These are phyloP conservation scores for Oophaga pumilio DNA, from an alignment of 2,113 vertebrate genomes.

Conservation along the genomic window DNA sequence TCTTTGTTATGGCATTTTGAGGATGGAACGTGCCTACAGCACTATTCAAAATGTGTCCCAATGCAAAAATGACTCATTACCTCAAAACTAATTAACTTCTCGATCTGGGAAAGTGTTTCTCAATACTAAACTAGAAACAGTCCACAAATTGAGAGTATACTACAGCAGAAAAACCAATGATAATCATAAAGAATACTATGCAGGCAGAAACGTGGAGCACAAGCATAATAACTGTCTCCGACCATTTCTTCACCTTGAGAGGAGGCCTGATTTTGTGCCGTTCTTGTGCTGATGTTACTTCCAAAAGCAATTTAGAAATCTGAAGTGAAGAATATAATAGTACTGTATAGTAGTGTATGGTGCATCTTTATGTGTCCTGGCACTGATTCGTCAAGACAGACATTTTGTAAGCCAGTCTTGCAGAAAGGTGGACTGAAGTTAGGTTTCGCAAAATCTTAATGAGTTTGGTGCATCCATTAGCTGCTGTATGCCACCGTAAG, in stretches of 20 bases:
- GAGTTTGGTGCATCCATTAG: too few species aligned
- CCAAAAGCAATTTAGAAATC: too few species aligned
- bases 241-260: neutral
- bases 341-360: too few species aligned
- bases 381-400: too few species aligned
- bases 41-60: slow-evolving; percentile 23
- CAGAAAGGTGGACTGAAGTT: too few species aligned
- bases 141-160: neutral
- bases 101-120: slow-evolving; percentile 27
- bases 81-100: slow-evolving; percentile 31
- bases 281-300: too few species aligned
- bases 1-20: neutral
- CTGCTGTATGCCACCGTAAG: too few species aligned
- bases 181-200: neutral
- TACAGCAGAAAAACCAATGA: neutral
- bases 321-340: too few species aligned
- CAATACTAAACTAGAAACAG: slow-evolving; percentile 24
- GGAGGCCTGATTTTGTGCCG: too few species aligned
- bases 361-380: too few species aligned
- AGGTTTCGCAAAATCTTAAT: too few species aligned
- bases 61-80: slow-evolving; percentile 32
- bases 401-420: too few species aligned
- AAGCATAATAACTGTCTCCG: neutral
- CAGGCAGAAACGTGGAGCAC: neutral
- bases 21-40: slow-evolving; percentile 30